Conservation (phyloP, 2,888 invertebrate species). For the Drosophila infuscata region DNA sequence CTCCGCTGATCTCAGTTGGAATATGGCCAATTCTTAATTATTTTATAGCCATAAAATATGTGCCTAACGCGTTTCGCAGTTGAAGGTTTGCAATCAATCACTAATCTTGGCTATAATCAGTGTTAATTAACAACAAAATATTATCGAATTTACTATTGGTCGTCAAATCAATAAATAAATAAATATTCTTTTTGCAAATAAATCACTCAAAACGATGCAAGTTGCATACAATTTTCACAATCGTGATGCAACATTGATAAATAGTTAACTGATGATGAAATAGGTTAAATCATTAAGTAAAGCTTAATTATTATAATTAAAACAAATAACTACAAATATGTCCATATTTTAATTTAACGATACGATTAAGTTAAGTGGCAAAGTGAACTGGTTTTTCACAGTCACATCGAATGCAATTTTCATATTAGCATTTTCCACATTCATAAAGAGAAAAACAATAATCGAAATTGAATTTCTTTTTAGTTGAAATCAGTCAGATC, state of each 20-base stretch:
- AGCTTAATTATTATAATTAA: neutral
- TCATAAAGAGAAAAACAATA: neutral
- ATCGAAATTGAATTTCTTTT: neutral
- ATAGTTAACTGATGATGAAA: neutral
- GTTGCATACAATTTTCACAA: neutral
- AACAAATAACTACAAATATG: neutral
- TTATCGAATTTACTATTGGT: neutral
- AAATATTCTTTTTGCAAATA: neutral
- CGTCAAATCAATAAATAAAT: neutral
- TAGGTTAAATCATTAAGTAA: neutral
- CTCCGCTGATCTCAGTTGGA: conserved; percentile 2
- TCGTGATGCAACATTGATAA: neutral
- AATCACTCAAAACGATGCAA: neutral
- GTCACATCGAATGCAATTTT: neutral
- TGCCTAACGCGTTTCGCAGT: neutral
- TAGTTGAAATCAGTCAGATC: neutral
- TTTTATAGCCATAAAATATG: neutral
- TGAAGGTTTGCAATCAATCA: conserved; percentile 34
- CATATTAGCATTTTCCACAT: neutral
- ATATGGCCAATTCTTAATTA: neutral
- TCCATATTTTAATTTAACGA: neutral
- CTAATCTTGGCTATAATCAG: conserved; percentile 8
- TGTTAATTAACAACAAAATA: conserved; percentile 26
- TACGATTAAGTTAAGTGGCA: neutral
- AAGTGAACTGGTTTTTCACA: neutral